Percentiles rank a stretch among this genome's conserved stretches.
Evolutionary conservation across 2,113 vertebrate genomes (phyloP).

Genomic region (Astur gentilis): DNA sequence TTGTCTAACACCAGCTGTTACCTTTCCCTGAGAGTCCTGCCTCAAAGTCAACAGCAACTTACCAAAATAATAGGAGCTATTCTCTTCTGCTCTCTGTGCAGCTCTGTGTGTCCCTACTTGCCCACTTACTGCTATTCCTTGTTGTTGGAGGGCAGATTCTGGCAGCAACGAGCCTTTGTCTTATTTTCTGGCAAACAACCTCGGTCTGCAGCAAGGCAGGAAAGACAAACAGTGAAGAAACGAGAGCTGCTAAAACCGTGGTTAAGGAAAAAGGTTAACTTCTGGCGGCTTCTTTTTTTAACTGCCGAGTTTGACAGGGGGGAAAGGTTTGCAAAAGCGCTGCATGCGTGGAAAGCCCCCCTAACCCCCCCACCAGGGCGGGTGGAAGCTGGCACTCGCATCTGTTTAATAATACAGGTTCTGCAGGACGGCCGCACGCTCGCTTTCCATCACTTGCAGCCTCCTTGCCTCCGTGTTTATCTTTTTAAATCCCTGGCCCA

Average conservation of each 20-base stretch:
- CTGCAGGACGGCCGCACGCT: accelerated
- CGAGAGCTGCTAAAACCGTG: not conserved
- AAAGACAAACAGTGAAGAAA: not conserved
- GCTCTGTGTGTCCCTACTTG: conserved; percentile 39
- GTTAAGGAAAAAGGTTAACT: not conserved
- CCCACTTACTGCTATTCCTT: conserved; percentile 29
- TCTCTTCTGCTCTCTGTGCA: conserved; percentile 9
- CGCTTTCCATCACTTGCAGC: not conserved
- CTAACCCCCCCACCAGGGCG: not conserved
- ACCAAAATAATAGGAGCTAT: conserved; percentile 48
- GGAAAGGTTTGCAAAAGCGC: not conserved
- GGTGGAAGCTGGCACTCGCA: not conserved
- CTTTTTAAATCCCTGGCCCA: not conserved
- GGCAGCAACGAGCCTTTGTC: conserved; percentile 43
- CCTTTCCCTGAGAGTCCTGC: conserved; percentile 52
- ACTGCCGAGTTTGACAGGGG: not conserved
- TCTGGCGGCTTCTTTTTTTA: not conserved
- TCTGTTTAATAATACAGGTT: not conserved
- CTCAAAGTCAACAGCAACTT: conserved; percentile 49
- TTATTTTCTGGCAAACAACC: conserved; percentile 39
- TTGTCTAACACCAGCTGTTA: conserved; percentile 64
- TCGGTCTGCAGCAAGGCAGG: not conserved
- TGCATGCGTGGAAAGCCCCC: not conserved
- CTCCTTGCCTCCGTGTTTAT: not conserved
- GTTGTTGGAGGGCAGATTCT: conserved; percentile 29